Percentiles rank a stretch among this genome's conserved stretches.
Conservation (phyloP, 2,113 vertebrate genomes). For the Osmerus eperlanus region DNA sequence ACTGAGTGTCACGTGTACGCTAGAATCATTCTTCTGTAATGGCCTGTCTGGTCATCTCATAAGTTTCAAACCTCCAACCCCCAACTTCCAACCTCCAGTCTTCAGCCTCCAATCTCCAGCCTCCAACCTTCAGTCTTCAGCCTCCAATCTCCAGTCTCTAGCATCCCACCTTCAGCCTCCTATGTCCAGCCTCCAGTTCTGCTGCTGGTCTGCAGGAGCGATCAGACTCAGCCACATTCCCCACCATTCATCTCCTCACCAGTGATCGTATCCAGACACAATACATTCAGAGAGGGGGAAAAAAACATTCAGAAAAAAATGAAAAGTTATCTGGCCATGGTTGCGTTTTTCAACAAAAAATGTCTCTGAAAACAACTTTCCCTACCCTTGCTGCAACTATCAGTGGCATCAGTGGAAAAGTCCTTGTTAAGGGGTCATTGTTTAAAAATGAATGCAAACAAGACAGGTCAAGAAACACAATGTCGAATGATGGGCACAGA, state of each 20-base stretch:
- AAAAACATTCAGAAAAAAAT: not conserved
- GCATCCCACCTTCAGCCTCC: not conserved
- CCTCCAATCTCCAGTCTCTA: not conserved
- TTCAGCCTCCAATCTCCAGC: not conserved
- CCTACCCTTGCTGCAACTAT: too few relatives aligned
- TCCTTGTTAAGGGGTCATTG: too few relatives aligned
- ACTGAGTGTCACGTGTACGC: too few relatives aligned
- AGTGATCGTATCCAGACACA: constrained; percentile 67
- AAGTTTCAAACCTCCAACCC: not conserved
- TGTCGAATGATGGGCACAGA: too few relatives aligned
- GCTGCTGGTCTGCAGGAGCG: constrained; percentile 51
- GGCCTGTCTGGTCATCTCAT: not conserved
- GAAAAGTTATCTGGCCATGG: constrained; percentile 31
- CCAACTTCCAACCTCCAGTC: too few relatives aligned
- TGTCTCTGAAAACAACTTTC: not conserved
- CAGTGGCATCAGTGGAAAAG: too few relatives aligned
- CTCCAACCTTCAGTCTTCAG: not conserved
- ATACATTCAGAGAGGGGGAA: constrained; percentile 39
- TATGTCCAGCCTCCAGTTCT: not conserved
- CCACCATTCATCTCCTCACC: constrained; percentile 57
- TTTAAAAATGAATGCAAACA: too few relatives aligned
- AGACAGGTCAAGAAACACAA: too few relatives aligned
- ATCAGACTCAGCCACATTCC: constrained; percentile 63
- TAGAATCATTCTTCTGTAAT: too few relatives aligned
- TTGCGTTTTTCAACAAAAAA: not conserved